Percentiles rank a stretch among this genome's conserved stretches.
Evolutionary conservation across 64 coral and sea anemone genomes (phyloP).

Genomic region (Trachythela sp.): DNA sequence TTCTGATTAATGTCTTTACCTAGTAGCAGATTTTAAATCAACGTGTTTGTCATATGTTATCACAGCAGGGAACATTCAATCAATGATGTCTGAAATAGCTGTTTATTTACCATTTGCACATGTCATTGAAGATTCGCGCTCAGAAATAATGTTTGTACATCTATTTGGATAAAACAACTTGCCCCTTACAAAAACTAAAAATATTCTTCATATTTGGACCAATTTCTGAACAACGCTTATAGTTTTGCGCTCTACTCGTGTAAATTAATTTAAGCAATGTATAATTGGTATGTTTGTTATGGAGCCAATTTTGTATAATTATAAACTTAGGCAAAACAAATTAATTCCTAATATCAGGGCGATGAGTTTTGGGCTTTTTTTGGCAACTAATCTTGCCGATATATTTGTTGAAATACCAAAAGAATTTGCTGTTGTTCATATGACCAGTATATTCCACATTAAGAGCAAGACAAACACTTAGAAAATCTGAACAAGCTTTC

Average conservation of each 20-base stretch:
- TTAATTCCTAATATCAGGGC: neutral
- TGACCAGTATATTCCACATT: neutral
- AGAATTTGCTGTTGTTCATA: neutral
- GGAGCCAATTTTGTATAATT: neutral
- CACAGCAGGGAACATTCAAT: neutral
- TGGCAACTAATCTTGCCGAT: neutral
- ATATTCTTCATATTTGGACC: neutral
- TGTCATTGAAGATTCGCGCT: neutral
- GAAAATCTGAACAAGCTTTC: neutral
- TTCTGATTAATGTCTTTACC: neutral
- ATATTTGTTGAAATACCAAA: neutral
- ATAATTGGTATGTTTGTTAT: neutral
- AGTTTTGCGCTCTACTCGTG: neutral
- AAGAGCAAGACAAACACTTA: neutral
- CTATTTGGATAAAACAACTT: neutral
- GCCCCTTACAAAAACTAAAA: neutral
- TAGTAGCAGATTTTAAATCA: neutral
- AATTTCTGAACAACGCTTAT: neutral
- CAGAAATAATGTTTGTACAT: neutral
- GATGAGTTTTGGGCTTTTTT: neutral
- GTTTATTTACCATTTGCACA: neutral
- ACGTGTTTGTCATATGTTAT: neutral
- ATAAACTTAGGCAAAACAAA: neutral
- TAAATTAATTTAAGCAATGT: neutral
- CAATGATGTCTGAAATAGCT: neutral